phyloP scores from a whole-genome alignment of 2,797 vertebrate species.

The Poeciliopsis infans region DNA sequence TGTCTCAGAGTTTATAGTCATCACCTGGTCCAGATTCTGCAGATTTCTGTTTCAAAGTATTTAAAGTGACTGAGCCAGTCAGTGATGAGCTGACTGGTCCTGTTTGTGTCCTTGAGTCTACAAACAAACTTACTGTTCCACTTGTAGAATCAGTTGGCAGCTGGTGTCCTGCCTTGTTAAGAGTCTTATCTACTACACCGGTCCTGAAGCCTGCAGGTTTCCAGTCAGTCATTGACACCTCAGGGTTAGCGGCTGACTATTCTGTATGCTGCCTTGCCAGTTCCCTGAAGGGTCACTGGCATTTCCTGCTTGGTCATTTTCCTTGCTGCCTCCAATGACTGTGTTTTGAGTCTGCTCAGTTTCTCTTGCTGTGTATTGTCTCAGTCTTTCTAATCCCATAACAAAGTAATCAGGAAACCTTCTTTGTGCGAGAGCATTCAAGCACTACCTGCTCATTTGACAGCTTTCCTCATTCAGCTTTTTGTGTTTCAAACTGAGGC shows the following conservation, averaged over 20 bases:
- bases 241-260: background rate
- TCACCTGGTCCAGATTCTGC: background rate
- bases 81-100: background rate
- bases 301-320: constrained; percentile 1
- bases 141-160: background rate
- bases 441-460: background rate
- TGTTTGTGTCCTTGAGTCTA: background rate
- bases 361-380: background rate
- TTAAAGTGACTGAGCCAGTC: background rate
- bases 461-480: background rate
- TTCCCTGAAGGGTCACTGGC: background rate
- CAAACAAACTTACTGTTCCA: background rate
- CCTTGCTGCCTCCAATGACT: background rate
- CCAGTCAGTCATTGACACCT: background rate
- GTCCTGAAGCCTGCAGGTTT: background rate
- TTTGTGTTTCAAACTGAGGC: background rate
- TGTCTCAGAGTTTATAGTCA: background rate
- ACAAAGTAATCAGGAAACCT: background rate
- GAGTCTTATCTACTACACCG: background rate
- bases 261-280: background rate
- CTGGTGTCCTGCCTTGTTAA: background rate
- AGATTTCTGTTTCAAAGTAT: background rate
- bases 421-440: background rate
- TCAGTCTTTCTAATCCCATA: background rate
- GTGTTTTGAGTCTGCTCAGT: background rate